Percentiles rank a stretch among this genome's conserved stretches.
phyloP scores from a whole-genome alignment of 2,797 vertebrate genomes.

The Poliocrania exsul region DNA sequence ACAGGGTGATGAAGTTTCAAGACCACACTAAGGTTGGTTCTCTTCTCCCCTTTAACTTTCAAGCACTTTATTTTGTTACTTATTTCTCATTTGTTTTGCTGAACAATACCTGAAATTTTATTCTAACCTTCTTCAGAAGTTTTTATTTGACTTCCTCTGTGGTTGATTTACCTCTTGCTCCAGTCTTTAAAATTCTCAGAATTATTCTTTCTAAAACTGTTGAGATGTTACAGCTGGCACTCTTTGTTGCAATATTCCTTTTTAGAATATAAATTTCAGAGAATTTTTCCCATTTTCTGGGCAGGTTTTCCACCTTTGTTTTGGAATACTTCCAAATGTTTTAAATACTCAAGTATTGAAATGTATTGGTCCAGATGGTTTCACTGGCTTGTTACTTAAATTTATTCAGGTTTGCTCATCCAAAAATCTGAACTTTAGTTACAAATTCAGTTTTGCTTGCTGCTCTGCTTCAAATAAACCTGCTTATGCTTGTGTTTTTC shows the following conservation, averaged over 20 bases:
- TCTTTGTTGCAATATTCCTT: not conserved
- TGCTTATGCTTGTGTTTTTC: not conserved
- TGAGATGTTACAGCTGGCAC: not conserved
- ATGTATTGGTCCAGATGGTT: not conserved
- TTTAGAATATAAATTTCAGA: not conserved
- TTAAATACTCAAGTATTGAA: not conserved
- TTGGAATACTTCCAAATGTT: not conserved
- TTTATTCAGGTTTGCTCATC: not conserved
- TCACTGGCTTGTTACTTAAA: not conserved
- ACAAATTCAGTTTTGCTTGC: not conserved
- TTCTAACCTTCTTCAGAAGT: not conserved
- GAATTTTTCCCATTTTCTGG: not conserved
- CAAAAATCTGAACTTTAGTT: not conserved
- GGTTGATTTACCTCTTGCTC: not conserved
- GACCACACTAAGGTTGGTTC: not conserved
- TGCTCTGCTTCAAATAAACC: not conserved
- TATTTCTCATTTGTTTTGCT: not conserved
- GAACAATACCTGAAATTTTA: not conserved
- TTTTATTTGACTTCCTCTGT: not conserved
- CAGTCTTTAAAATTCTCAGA: not conserved
- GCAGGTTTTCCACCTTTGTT: not conserved
- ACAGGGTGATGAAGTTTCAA: not conserved
- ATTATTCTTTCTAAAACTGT: not conserved
- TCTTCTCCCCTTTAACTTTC: not conserved
- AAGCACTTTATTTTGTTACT: not conserved